Conservation (phyloP, 2,797 vertebrate species). For the Echeneis naucrates region DNA sequence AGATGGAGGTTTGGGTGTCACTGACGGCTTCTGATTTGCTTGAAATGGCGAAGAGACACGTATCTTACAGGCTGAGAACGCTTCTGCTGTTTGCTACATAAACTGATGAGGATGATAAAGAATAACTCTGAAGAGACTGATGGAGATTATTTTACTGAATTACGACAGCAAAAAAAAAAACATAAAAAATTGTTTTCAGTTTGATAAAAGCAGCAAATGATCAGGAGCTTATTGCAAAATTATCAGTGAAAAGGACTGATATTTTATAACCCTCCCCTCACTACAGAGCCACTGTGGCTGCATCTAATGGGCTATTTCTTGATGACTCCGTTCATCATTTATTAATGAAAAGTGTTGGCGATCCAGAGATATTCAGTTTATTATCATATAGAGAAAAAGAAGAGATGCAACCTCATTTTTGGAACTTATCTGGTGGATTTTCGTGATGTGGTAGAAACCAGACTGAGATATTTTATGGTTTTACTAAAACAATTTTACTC, state of each 20-base stretch:
- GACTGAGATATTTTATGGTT: not conserved
- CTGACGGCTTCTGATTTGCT: constrained; percentile 35
- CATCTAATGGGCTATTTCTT: not conserved
- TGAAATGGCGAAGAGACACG: constrained; percentile 27
- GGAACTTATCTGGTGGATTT: too few species aligned
- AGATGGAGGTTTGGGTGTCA: constrained; percentile 8
- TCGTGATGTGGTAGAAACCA: not conserved
- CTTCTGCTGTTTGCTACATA: constrained; percentile 55
- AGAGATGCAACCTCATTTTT: too few species aligned
- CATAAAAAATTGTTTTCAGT: not conserved
- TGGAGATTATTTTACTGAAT: constrained; percentile 2
- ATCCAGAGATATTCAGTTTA: not conserved
- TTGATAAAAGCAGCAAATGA: constrained; percentile 14
- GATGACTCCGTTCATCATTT: not conserved
- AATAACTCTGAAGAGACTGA: not conserved
- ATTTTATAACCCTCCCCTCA: constrained; percentile 3
- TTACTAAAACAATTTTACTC: not conserved
- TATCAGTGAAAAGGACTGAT: not conserved
- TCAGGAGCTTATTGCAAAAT: constrained; percentile 40
- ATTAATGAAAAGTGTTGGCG: not conserved
- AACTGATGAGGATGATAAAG: constrained; percentile 19
- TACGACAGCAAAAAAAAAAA: constrained; percentile 1
- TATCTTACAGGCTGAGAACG: constrained; percentile 16
- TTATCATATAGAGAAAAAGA: too few species aligned
- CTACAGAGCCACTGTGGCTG: not conserved